A percentile compares a stretch with the other conserved stretches of the same genome.
Evolutionary conservation across 2,113 vertebrate species (phyloP).

Genomic region (Ailurus styani): DNA sequence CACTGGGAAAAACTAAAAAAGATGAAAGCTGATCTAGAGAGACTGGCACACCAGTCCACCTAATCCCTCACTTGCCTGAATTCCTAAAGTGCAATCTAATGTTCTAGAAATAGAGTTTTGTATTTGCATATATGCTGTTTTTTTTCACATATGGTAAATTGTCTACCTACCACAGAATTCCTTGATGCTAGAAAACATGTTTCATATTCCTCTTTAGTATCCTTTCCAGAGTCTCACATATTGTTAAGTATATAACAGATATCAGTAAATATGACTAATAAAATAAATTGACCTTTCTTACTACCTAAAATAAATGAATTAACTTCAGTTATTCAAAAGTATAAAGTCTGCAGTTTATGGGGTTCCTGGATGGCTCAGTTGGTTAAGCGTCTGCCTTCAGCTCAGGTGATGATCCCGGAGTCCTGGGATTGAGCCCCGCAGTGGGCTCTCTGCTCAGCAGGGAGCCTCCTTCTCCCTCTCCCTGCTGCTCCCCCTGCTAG

Average conservation of each 20-base stretch:
- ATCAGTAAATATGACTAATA: conserved; percentile 2
- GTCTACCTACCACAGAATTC: background rate
- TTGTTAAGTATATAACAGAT: background rate
- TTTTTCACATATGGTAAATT: background rate
- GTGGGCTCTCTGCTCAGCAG: background rate
- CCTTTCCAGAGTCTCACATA: background rate
- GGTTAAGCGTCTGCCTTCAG: background rate
- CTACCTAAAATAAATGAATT: conserved; percentile 12
- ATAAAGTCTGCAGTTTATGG: background rate
- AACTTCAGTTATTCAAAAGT: background rate
- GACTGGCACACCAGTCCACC: background rate
- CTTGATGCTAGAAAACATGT: background rate
- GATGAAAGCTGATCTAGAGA: background rate
- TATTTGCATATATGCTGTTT: background rate
- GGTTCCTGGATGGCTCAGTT: background rate
- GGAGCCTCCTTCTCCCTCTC: background rate
- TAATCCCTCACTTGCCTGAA: background rate
- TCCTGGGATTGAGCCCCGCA: no score
- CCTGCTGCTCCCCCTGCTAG: background rate
- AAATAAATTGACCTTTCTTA: background rate
- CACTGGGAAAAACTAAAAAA: background rate
- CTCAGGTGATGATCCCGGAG: no score
- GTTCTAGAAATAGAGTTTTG: background rate
- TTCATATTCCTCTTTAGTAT: background rate
- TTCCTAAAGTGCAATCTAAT: background rate